Base-by-base conservation (phyloP, 2,113 vertebrate species). In the Leucopsar rothschildi region DNA sequence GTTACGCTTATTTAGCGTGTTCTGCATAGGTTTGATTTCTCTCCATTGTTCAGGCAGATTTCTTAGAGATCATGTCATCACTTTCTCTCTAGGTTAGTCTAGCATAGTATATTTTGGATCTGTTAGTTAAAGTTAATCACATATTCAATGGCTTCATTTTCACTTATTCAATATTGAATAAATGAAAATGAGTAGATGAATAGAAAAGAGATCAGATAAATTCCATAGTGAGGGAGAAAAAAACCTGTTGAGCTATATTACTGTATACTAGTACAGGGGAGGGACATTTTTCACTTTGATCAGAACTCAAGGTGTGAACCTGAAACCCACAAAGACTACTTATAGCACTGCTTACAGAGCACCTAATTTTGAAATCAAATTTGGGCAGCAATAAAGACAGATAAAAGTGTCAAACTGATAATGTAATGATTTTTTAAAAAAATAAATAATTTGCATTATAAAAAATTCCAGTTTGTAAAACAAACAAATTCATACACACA, bases 401-500 rank as follows among this genome's bases (percentile, higher is more conserved):
- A 14, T 33, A 39, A 68, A 23, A 25, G 56, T 40, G 49, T 37
- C 39, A 79, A 82, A 60, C 6, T 39, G 29, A 89, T 60, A 19
- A 56, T 39, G 6, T 6, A 42, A 56, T 53, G 6, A 75, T 3
- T 27, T 73, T 82, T 42, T 23, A 0, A 0, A 37, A 37, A 37
- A 49, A 17, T 3, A 71, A 91, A 59, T 52, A 52, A 50, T 35
- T 49, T 53, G 0, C 19, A 53, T n/a, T 4, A n/a, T 42, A 33
- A 82, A 72, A 68, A 49, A 10, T 27, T 29, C 20, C 12, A 28
- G 10, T 76, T 84, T 75, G 24, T 49, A 81, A 84, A 91, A 60
- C 5, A 68, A 81, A 37, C 25, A 50, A 13, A 40, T 10, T 2
- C 0, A 0, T 17, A 12, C 12, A 14, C 8, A 49, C 2, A 31